These are phyloP conservation scores for Drosophila mojavensis DNA, from an alignment of 1,140 invertebrate genomes.

Conservation along the genomic window DNA sequence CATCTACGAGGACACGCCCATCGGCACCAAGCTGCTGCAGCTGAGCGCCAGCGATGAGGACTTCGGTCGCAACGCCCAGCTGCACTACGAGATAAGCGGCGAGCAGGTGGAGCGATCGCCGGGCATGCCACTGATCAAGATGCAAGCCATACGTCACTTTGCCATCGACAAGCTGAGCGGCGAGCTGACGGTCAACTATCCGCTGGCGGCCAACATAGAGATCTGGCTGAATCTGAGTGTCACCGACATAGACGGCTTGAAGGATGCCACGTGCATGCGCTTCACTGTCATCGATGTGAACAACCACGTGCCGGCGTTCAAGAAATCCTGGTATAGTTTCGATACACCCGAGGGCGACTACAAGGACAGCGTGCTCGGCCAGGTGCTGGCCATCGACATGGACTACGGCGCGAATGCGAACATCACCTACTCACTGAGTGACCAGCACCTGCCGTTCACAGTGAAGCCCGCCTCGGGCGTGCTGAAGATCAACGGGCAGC, in stretches of 20 bases:
- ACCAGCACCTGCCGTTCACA: constrained; percentile 88
- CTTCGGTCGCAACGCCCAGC: constrained; percentile 88
- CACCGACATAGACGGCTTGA: constrained; percentile 89
- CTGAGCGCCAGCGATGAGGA: constrained; percentile 93
- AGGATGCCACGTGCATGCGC: constrained; percentile 88
- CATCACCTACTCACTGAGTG: constrained; percentile 89
- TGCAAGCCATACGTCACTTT: constrained; percentile 87
- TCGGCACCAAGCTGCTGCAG: constrained; percentile 90
- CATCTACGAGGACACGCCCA: constrained; percentile 90
- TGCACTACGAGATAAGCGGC: constrained; percentile 90
- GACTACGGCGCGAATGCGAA: constrained; percentile 91
- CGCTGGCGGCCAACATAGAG: constrained; percentile 90
- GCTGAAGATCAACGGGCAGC: constrained; percentile 89
- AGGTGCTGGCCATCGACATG: constrained; percentile 90
- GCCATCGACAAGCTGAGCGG: constrained; percentile 89
- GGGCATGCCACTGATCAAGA: constrained; percentile 73
- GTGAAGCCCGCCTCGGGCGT: constrained; percentile 90
- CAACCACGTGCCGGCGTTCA: constrained; percentile 93
- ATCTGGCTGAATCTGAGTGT: constrained; percentile 91
- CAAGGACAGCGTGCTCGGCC: constrained; percentile 88
- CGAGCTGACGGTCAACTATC: constrained; percentile 90
- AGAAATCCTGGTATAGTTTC: constrained; percentile 92
- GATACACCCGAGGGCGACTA: constrained; percentile 92
- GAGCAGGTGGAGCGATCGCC: constrained; percentile 86
- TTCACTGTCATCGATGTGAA: constrained; percentile 91